phyloP scores from a whole-genome alignment of 1,140 invertebrate species.

The Geopemphigus sp. region DNA sequence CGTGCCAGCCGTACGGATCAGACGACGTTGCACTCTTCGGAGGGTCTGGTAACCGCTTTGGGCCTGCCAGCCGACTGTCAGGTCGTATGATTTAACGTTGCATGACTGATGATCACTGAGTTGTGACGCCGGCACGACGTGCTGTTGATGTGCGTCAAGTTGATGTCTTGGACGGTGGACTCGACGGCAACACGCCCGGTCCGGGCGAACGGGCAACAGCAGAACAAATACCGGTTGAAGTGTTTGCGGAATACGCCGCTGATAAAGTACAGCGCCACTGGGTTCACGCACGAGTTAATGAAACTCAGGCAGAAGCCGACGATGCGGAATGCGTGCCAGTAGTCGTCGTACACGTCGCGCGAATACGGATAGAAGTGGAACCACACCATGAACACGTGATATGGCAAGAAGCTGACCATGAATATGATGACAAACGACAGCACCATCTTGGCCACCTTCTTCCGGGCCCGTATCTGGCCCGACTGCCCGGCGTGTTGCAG shows the following conservation, averaged over 20 bases:
- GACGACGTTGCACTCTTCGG: constrained; percentile 17
- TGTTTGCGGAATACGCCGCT: constrained; percentile 85
- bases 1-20: neutral
- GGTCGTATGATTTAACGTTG: constrained; percentile 52
- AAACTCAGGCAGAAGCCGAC: constrained; percentile 84
- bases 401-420: constrained; percentile 84
- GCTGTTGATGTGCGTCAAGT: constrained; percentile 51
- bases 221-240: constrained; percentile 90
- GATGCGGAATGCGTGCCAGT: constrained; percentile 81
- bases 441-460: constrained; percentile 86
- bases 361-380: constrained; percentile 77
- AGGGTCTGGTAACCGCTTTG: neutral
- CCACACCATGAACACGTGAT: constrained; percentile 82
- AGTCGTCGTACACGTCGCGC: constrained; percentile 70
- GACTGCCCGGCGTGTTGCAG: constrained; percentile 63
- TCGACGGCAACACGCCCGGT: constrained; percentile 54
- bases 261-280: constrained; percentile 87
- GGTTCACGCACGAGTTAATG: constrained; percentile 90
- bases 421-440: constrained; percentile 91
- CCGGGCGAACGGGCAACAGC: constrained; percentile 57
- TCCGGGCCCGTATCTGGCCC: constrained; percentile 60
- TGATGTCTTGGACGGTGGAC: constrained; percentile 50
- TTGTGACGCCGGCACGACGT: constrained; percentile 51
- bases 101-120: constrained; percentile 53
- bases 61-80: constrained; percentile 20